Evolutionary conservation across 1,140 invertebrate species (phyloP).

Genomic region (Geopemphigus sp.): DNA sequence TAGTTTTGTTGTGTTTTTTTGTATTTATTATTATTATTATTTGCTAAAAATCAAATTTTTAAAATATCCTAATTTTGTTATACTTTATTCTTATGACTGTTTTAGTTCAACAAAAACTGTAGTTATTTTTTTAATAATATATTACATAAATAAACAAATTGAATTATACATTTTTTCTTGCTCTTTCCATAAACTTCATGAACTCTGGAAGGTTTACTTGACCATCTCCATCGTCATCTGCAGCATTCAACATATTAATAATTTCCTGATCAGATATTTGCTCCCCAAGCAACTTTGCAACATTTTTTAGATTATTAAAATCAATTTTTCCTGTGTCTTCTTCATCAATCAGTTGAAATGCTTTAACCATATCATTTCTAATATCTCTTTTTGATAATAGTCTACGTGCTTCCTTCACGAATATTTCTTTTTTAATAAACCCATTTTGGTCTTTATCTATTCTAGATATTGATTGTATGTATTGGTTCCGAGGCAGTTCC

Average conservation of each 20-base stretch:
- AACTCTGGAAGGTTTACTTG: slow-evolving; percentile 32
- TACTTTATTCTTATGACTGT: slow-evolving; percentile 4
- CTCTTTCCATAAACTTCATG: slow-evolving; percentile 9
- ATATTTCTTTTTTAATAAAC: background rate
- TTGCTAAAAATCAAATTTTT: slow-evolving; percentile 40
- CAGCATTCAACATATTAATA: background rate
- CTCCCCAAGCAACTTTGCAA: background rate
- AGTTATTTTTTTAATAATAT: slow-evolving; percentile 21
- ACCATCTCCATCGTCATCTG: slow-evolving; percentile 39
- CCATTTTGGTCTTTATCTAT: slow-evolving; percentile 8
- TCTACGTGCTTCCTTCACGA: slow-evolving; percentile 6
- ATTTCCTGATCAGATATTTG: slow-evolving; percentile 6
- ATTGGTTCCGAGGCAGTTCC: slow-evolving; percentile 24
- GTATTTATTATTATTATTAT: slow-evolving; percentile 5
- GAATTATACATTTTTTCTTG: background rate
- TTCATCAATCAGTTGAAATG: slow-evolving; percentile 30
- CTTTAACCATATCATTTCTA: slow-evolving; percentile 15
- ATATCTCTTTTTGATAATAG: background rate
- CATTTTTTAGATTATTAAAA: slow-evolving; percentile 18
- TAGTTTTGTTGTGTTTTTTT: background rate
- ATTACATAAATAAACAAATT: slow-evolving; percentile 2
- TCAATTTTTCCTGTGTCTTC: slow-evolving; percentile 32
- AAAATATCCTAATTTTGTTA: slow-evolving; percentile 8
- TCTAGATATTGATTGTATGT: background rate
- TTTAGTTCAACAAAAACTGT: background rate